Evolutionary conservation across 2,888 invertebrate genomes (phyloP), one percentile per base, ranked within the genome.

Genomic region (Volucella zonaria): DNA sequence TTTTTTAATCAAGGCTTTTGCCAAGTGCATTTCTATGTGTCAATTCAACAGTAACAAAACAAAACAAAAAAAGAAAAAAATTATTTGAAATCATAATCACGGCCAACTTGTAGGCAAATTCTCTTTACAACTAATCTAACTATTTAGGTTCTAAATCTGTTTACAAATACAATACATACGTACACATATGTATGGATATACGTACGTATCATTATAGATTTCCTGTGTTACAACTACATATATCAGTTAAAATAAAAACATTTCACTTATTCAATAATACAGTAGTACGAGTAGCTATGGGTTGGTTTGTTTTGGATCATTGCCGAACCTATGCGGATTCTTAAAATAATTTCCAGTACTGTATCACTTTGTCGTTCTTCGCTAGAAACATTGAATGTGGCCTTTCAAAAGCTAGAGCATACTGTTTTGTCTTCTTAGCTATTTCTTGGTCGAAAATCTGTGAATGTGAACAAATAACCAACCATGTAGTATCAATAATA

Each of bases 381-480:
- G 93, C 93, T 87, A 95, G 89, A 23, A 93, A 92, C 91, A 95
- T 92, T 11, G 94, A 93, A 75, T 93, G 93, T 1, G 96, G 96
- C 82, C 95, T 93, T 87, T 96, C 95, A 91, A 96, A 96, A 77
- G 95, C 95, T 89, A 96, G 91, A 87, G 95, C 95, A 86, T 96
- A 95, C 38, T 95, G 94, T 89, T 95, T 95, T 87, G 95, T 94
- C 86, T 95, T 94, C 89, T 95, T 95, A 88, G 95, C 95, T 18
- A 96, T 92, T 91, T 97, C 97, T 59, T 94, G 94, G 88, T 96
- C 95, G 89, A 97, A 96, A 40, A 96, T 93, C 94, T 96, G 93
- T 11, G 91, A 90, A 79, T 58, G 86, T 87, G 75, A 82, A 43
- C 15, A 40, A 68, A 71, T 54, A 62, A 38, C 18, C 18, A 62